Base-by-base conservation (phyloP, 1,140 invertebrate species). In the Acromyrmex echinatior region DNA sequence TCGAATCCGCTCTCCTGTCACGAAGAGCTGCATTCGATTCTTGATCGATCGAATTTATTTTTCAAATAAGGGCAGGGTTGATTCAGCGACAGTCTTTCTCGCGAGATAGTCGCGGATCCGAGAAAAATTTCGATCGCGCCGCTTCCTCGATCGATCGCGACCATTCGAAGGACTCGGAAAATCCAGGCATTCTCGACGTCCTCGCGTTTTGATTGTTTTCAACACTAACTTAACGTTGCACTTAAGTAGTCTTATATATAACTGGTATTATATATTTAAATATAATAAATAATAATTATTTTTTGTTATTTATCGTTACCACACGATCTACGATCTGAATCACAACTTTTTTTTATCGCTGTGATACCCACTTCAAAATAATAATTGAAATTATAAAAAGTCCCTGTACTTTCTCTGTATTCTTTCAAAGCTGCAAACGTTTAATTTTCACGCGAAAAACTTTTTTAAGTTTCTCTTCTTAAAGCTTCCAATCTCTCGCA, bases 1-100 rank as follows among this genome's bases (percentile, higher is more conserved):
- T 79, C 73, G 56, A 56, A 49, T 68, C 51, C 45, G 65, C 70
- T 92, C 58, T 56, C 16, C 68, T 58, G 5, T 60, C 65, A 31
- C 60, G 62, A 25, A 4, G 62, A 56, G 53, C 77, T 80, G 70
- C 89, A 90, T 92, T 90, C 88, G 89, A 91, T 86, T 25, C 63
- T 65, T 21, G 18, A 35, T 14, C 58, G 25, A 31, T 66, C 51
- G 53, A 12, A 12, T 6, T 10, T 45, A 10, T 9, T 45, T 28
- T 18, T 45, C 18, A 6, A 39, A 70, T 45, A 45, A 70, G 53
- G 7, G 14, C 74, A 5, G 2, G 0, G 25, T 68, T 31, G 12
- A 7, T 45, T 87, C 78, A 81, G 63, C 68, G 62, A 39, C 60
- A 45, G 53, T 81, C 21, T 16, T 53, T 53, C 21, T 1, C 2